Conservation (phyloP, 1,140 invertebrate genomes). For the Brachionus rubens region DNA sequence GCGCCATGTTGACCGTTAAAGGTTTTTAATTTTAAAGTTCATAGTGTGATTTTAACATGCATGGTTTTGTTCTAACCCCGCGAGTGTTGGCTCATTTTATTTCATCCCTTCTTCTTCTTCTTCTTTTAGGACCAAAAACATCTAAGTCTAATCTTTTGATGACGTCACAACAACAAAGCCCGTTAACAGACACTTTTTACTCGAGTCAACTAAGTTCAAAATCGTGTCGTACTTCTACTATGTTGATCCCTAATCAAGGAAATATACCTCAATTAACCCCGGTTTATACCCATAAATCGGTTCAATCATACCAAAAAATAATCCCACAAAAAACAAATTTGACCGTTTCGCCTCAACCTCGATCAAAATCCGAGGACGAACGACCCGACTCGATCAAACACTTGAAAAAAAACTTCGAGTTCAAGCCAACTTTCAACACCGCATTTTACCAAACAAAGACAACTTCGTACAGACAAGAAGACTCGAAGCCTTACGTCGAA, state of each 20-base stretch:
- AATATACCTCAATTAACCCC: neutral
- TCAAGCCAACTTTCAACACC: too few relatives aligned
- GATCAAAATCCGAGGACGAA: constrained; percentile 8
- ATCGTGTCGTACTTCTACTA: constrained; percentile 26
- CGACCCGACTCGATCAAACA: neutral
- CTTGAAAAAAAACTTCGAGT: neutral
- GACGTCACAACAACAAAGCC: neutral
- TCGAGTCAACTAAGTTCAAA: neutral
- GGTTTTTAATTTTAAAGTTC: neutral
- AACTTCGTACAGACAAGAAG: neutral
- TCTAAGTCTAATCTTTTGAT: too few relatives aligned
- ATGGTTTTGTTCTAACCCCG: constrained; percentile 29
- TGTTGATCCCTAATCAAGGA: neutral
- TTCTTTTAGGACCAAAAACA: neutral
- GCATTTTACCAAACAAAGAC: neutral
- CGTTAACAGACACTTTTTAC: neutral
- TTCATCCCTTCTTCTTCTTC: neutral
- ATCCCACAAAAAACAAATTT: neutral
- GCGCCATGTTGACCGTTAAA: constrained; percentile 48
- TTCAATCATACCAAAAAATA: constrained; percentile 14
- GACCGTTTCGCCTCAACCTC: neutral
- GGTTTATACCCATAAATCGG: neutral
- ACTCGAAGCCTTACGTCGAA: neutral
- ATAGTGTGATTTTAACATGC: neutral
- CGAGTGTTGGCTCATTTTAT: neutral